phyloP scores from a whole-genome alignment of 1,140 invertebrate genomes.

The Catajapyx aquilonaris region DNA sequence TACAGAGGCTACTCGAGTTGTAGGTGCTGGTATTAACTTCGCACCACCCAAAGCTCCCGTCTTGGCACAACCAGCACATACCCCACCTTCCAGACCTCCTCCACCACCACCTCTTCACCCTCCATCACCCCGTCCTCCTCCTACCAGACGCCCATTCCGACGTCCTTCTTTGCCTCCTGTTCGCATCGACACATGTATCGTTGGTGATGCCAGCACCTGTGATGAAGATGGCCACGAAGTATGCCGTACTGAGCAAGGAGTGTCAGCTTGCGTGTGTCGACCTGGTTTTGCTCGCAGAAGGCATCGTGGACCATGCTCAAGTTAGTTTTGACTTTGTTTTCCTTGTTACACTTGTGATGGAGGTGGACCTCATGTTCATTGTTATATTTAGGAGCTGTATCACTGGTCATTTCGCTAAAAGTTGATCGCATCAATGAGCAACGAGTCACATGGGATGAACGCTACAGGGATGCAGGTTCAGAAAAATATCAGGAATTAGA shows the following conservation, averaged over 20 bases:
- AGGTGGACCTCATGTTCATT: too few relatives aligned
- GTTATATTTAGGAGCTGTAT: conserved; percentile 41
- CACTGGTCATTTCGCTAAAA: conserved; percentile 53
- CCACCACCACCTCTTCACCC: not conserved
- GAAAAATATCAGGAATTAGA: conserved; percentile 60
- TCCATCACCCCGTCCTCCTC: not conserved
- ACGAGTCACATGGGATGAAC: conserved; percentile 47
- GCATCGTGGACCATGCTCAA: conserved; percentile 54
- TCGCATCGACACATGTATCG: conserved; percentile 81
- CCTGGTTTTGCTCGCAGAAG: conserved; percentile 59
- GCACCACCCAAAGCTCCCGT: not conserved
- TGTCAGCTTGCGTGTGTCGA: conserved; percentile 76
- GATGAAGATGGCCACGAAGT: conserved; percentile 66
- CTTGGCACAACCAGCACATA: not conserved
- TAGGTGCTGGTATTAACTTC: not conserved
- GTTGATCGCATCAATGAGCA: conserved; percentile 64
- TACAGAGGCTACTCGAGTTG: not conserved
- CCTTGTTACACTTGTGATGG: not conserved
- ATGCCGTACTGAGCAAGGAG: conserved; percentile 67
- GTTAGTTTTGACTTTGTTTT: conserved; percentile 21
- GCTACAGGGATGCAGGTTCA: conserved; percentile 47
- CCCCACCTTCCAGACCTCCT: not conserved
- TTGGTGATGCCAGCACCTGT: conserved; percentile 80
- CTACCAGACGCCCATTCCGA: conserved; percentile 7
- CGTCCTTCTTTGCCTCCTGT: conserved; percentile 10